Conservation (phyloP, 2,113 vertebrate genomes). For the Seriola aureovittata region DNA sequence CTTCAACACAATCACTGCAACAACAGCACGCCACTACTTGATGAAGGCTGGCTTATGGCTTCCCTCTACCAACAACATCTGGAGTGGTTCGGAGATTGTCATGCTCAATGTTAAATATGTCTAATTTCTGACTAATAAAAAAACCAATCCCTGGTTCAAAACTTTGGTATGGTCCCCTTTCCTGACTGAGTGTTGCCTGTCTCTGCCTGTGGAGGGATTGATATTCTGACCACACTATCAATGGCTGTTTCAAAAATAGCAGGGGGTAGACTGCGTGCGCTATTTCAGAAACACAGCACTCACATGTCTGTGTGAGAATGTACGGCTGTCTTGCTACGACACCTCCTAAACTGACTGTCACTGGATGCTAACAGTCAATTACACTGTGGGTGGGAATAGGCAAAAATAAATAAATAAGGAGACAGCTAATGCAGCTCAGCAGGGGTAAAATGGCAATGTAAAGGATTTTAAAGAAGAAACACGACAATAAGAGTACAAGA, state of each 20-base stretch:
- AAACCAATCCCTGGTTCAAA: slow-evolving; percentile 48
- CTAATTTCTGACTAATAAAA: slow-evolving; percentile 71
- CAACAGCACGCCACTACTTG: slow-evolving; percentile 26
- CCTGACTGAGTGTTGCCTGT: slow-evolving; percentile 60
- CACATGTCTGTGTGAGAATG: slow-evolving; percentile 69
- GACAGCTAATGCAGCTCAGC: slow-evolving; percentile 18
- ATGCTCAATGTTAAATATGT: slow-evolving; percentile 59
- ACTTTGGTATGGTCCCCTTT: slow-evolving; percentile 69
- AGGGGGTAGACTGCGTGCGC: slow-evolving; percentile 57
- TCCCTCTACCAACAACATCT: slow-evolving; percentile 34
- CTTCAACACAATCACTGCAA: slow-evolving; percentile 54
- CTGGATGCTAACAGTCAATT: slow-evolving; percentile 68
- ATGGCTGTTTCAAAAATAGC: slow-evolving; percentile 74
- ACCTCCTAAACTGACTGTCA: slow-evolving; percentile 62
- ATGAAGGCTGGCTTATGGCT: slow-evolving; percentile 42
- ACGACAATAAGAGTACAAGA: neutral
- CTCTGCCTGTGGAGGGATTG: slow-evolving; percentile 52
- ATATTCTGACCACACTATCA: slow-evolving; percentile 71
- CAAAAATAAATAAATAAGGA: neutral
- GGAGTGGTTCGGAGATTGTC: slow-evolving; percentile 46
- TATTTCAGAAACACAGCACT: slow-evolving; percentile 69
- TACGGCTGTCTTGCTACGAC: slow-evolving; percentile 62
- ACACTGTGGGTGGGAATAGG: slow-evolving; percentile 48
- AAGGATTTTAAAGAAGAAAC: slow-evolving; percentile 38
- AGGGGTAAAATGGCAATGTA: slow-evolving; percentile 11